Percentiles rank a stretch among this genome's conserved stretches.
Conservation (phyloP, 2,888 invertebrate species). For the Miltochrista miniata region DNA sequence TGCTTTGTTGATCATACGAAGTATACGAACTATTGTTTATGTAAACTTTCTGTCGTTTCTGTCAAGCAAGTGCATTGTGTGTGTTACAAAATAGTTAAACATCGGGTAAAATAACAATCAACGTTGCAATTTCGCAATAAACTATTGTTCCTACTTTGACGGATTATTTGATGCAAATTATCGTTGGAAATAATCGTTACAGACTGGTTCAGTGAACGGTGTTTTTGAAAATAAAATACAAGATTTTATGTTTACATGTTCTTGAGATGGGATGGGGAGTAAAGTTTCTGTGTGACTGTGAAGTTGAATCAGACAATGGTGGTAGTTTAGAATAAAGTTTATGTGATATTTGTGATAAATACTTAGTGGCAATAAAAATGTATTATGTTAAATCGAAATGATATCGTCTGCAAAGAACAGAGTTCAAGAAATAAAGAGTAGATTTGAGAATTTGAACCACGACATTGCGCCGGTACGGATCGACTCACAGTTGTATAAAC, state of each 20-base stretch:
- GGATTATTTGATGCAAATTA: constrained; percentile 15
- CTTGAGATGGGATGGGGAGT: constrained; percentile 1
- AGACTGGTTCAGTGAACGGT: constrained; percentile 19
- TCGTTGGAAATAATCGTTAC: constrained; percentile 14
- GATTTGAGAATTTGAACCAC: constrained; percentile 82
- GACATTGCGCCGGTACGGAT: constrained; percentile 47
- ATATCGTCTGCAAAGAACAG: constrained; percentile 77
- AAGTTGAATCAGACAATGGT: constrained; percentile 1
- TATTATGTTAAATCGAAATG: constrained; percentile 64
- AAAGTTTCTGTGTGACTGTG: constrained; percentile 3
- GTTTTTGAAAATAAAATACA: constrained; percentile 26
- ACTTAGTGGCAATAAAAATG: constrained; percentile 51
- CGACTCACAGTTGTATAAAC: constrained; percentile 37
- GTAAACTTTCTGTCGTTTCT: constrained; percentile 65
- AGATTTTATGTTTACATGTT: not conserved
- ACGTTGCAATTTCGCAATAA: constrained; percentile 38
- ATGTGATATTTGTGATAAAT: not conserved
- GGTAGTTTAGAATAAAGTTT: not conserved
- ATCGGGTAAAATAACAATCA: constrained; percentile 45
- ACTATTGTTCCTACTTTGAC: constrained; percentile 24
- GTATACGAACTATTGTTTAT: constrained; percentile 53
- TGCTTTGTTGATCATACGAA: constrained; percentile 15
- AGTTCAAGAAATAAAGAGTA: constrained; percentile 86
- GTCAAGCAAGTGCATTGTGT: constrained; percentile 54
- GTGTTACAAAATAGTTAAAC: constrained; percentile 52